These are phyloP conservation scores for Carabus problematicus DNA, from an alignment of 2,888 invertebrate genomes.

Conservation along the genomic window DNA sequence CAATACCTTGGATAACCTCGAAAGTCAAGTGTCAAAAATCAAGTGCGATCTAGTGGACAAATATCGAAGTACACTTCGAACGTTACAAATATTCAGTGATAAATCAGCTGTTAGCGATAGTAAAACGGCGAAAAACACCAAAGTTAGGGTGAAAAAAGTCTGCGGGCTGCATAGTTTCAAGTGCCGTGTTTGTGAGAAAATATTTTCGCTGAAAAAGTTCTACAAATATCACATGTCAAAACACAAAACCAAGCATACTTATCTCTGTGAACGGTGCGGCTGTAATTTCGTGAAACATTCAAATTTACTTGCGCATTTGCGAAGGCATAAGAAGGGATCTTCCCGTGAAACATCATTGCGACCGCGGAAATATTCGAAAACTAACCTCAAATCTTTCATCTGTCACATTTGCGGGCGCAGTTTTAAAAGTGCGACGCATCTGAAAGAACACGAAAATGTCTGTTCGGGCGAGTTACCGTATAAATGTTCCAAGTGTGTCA, in stretches of 20 bases:
- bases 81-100: conserved; percentile 20
- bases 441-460: conserved; percentile 55
- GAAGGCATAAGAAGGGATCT: conserved; percentile 34
- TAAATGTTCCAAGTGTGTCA: conserved; percentile 54
- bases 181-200: conserved; percentile 54
- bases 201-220: conserved; percentile 51
- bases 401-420: conserved; percentile 54
- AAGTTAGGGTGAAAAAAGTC: conserved; percentile 44
- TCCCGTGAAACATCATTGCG: conserved; percentile 8
- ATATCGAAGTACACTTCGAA: conserved; percentile 49
- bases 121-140: conserved; percentile 28
- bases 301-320: conserved; percentile 34
- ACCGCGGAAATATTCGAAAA: conserved; percentile 5
- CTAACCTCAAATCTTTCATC: conserved; percentile 47
- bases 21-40: conserved; percentile 54
- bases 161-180: conserved; percentile 47
- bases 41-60: conserved; percentile 53
- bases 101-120: conserved; percentile 34
- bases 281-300: conserved; percentile 48
- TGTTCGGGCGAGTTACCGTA: conserved; percentile 55
- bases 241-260: conserved; percentile 51
- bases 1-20: conserved; percentile 58
- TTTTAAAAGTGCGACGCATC: conserved; percentile 54
- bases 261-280: conserved; percentile 56
- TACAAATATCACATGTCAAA: conserved; percentile 51